phyloP scores from a whole-genome alignment of 37 sponge, comb jelly and placozoan species.

The Halichondria panicea region DNA sequence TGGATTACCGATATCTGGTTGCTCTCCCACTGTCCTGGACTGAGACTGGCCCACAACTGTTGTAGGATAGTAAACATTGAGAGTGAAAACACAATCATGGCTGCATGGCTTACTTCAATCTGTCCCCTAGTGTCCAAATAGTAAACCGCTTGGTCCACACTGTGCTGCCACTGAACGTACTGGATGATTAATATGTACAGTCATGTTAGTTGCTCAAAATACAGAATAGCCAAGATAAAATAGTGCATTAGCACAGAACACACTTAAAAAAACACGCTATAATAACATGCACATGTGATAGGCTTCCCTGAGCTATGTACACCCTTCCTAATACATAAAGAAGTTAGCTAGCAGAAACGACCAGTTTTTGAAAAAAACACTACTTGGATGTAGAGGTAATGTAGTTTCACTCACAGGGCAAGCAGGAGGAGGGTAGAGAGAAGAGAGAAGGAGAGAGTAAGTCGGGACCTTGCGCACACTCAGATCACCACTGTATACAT shows the following conservation, averaged over 20 bases:
- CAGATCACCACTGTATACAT: neutral
- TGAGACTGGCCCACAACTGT: slow-evolving; percentile 27
- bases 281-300: too few species aligned
- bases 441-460: slow-evolving; percentile 23
- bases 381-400: too few species aligned
- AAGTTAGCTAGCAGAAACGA: too few species aligned
- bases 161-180: slow-evolving; percentile 16
- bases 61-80: neutral
- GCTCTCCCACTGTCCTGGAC: slow-evolving; percentile 25
- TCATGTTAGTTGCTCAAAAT: too few species aligned
- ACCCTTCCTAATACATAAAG: too few species aligned
- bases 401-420: slow-evolving; percentile 23
- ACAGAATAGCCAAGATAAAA: too few species aligned
- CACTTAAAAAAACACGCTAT: neutral
- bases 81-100: neutral
- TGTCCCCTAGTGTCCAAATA: slow-evolving; percentile 18
- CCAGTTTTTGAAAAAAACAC: too few species aligned
- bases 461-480: slow-evolving; percentile 3
- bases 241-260: neutral
- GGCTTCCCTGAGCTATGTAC: too few species aligned
- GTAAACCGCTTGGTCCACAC: neutral
- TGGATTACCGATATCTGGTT: slow-evolving; percentile 31
- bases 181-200: neutral
- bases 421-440: slow-evolving; percentile 46
- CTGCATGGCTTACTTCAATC: neutral